Evolutionary conservation across 2,888 invertebrate genomes (phyloP), one percentile per base, ranked within the genome.

Genomic region (Sminthurinus aureus): DNA sequence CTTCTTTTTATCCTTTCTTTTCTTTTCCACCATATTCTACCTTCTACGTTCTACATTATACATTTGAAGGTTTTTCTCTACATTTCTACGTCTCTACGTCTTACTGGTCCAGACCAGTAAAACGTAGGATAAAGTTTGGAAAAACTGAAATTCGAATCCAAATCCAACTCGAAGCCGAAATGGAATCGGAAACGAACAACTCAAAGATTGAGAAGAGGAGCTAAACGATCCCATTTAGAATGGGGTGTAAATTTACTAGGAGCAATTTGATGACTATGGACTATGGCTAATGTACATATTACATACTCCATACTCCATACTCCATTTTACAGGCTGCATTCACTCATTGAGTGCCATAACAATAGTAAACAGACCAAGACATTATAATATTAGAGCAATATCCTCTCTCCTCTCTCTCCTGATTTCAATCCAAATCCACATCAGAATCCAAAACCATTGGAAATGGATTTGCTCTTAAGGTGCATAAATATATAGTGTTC

Each of bases 311-410:
- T 11, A 58, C 58, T 26, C n/a, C 58, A 58, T 11, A 58, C 58
- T 18, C 0, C 4, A 58, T 11, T 11, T 26, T 74, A 74, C 38
- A 22, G 38, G 24, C 15, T 73, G n/a, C 24, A 11, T 73, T 3
- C 26, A 26, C n/a, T n/a, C n/a, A n/a, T n/a, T n/a, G n/a, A 26
- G 20, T 50, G 75, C 75, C 18, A 4, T 75, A 51, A 64, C 77
- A 64, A 77, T 58, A 64, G 77, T 22, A 77, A 77, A 58, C 77
- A 77, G 58, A 64, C 22, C 58, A 38, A 4, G 24, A 64, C 77
- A 77, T 77, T 77, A 77, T 77, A 52, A 77, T 77, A 77, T 77
- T 77, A 77, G 22, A 58, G 64, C 26, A 20, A 15, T 58, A 58
- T 58, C n/a, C 71, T 22, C 77, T 58, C 22, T 77, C 52, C 52